Evolutionary conservation across 2,797 vertebrate species (phyloP).

Genomic region (Sebastes nivosus): DNA sequence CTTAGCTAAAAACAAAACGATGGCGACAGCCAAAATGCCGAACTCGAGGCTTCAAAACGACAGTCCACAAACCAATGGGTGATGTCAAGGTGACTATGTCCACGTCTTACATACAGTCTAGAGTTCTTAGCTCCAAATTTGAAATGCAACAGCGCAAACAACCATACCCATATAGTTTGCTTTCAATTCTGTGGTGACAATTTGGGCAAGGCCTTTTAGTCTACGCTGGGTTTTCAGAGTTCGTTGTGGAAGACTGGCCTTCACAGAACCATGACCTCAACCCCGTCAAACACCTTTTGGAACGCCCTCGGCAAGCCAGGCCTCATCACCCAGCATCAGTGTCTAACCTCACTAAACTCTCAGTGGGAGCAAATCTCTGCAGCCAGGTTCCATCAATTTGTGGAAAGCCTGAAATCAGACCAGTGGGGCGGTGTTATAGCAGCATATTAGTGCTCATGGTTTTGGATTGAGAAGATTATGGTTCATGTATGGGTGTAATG

Average conservation of each 20-base stretch:
- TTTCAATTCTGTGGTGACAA: background rate
- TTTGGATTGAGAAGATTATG: background rate
- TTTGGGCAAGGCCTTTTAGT: background rate
- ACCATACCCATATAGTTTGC: background rate
- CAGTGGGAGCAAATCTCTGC: background rate
- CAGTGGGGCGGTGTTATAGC: background rate
- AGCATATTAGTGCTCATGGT: background rate
- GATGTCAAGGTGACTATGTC: no score
- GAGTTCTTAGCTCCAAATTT: background rate
- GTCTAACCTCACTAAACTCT: background rate
- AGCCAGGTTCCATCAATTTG: background rate
- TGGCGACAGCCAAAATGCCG: no score
- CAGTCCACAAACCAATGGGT: no score
- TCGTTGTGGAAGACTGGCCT: background rate
- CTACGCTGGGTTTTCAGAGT: background rate
- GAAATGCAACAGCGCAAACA: background rate
- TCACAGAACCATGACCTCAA: background rate
- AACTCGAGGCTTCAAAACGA: no score
- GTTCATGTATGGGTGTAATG: background rate
- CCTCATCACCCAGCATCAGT: background rate
- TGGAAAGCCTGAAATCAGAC: background rate
- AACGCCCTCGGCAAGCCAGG: background rate
- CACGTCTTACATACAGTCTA: no score
- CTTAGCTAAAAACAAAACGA: no score
- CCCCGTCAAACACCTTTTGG: background rate